phyloP scores from a whole-genome alignment of 2,113 vertebrate species.

The Tretioscincus oriximinensis region DNA sequence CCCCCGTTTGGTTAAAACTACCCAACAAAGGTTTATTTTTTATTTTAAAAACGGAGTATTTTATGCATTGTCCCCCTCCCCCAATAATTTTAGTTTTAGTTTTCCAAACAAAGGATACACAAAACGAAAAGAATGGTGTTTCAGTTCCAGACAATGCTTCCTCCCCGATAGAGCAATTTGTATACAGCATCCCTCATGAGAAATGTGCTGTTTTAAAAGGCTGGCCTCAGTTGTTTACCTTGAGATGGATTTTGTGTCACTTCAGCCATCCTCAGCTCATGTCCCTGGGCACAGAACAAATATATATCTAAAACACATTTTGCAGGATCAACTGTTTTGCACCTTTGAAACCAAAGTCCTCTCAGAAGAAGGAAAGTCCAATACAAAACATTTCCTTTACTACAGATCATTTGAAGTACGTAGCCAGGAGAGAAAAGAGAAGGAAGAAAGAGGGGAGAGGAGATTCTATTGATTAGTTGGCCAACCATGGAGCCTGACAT shows the following conservation, averaged over 20 bases:
- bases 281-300: slow-evolving; percentile 26
- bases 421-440: background rate
- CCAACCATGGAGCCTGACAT: background rate
- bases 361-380: background rate
- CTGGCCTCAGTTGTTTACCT: slow-evolving; percentile 40
- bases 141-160: background rate
- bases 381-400: slow-evolving; percentile 7
- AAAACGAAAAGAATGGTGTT: background rate
- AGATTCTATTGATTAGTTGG: slow-evolving; percentile 4
- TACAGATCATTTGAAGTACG: slow-evolving; percentile 3
- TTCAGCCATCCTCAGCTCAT: slow-evolving; percentile 22
- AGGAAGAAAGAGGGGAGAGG: background rate
- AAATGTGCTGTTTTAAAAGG: background rate
- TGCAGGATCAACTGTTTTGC: background rate
- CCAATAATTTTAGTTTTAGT: background rate
- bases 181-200: slow-evolving; percentile 11
- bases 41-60: background rate
- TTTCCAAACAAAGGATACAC: background rate
- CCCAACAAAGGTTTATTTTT: background rate
- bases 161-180: background rate
- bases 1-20: background rate
- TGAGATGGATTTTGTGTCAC: slow-evolving; percentile 25
- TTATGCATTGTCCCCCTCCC: background rate
- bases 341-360: slow-evolving; percentile 9
- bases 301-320: slow-evolving; percentile 15